Conservation (phyloP, 2,888 invertebrate genomes). For the Cephus nigrinus region DNA sequence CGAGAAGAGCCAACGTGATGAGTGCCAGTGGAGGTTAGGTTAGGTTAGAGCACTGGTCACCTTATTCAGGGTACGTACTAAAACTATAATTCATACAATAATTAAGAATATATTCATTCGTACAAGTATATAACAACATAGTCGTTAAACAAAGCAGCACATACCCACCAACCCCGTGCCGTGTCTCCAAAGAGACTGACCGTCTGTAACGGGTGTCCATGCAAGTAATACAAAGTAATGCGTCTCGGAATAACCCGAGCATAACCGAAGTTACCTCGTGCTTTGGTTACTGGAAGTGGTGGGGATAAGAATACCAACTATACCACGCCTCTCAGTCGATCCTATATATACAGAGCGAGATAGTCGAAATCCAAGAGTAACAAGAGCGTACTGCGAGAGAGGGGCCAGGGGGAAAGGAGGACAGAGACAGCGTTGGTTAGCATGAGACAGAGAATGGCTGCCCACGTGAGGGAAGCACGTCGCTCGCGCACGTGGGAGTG, state of each 20-base stretch:
- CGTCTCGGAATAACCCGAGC: background rate
- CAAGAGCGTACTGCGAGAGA: background rate
- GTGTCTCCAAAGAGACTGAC: background rate
- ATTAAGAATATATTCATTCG: background rate
- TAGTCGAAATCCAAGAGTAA: background rate
- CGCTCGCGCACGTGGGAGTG: conserved; percentile 5
- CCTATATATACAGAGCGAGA: background rate
- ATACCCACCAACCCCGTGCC: background rate
- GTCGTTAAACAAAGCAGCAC: background rate
- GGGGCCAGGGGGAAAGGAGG: background rate
- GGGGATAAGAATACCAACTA: background rate
- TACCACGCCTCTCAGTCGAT: background rate
- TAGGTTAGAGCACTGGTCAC: background rate
- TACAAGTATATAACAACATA: background rate
- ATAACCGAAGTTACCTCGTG: background rate
- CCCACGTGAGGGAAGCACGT: conserved; percentile 1
- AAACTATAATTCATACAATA: background rate
- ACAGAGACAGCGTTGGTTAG: background rate
- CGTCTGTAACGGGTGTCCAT: background rate
- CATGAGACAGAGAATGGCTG: background rate
- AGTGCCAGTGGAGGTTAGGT: background rate
- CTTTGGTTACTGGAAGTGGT: background rate
- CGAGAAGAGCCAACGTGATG: background rate
- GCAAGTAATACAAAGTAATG: background rate
- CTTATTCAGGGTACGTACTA: background rate